Percentiles rank a stretch among this genome's conserved stretches.
These are phyloP conservation scores for Lissonota sp. DNA, from an alignment of 2,888 invertebrate genomes.

Conservation along the genomic window DNA sequence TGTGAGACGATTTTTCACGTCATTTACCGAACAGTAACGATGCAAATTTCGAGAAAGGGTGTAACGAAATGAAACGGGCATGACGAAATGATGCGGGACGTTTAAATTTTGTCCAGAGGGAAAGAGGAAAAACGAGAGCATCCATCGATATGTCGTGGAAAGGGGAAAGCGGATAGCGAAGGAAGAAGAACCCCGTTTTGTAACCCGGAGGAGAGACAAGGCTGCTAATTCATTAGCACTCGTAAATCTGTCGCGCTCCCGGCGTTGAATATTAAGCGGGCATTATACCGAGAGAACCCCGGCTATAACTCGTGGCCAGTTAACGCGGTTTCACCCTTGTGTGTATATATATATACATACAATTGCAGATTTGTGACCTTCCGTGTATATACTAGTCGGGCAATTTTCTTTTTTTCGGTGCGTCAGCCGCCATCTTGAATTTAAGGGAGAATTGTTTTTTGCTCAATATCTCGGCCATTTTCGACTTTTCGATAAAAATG, in stretches of 20 bases:
- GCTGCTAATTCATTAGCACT: slow-evolving; percentile 82
- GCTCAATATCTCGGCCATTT: too few relatives aligned
- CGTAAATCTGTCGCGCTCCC: slow-evolving; percentile 82
- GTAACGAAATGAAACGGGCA: slow-evolving; percentile 7
- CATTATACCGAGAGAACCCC: slow-evolving; percentile 76
- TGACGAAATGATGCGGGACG: slow-evolving; percentile 38
- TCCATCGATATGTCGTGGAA: slow-evolving; percentile 7
- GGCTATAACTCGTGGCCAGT: slow-evolving; percentile 81
- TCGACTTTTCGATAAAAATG: too few relatives aligned
- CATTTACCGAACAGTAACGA: too few relatives aligned
- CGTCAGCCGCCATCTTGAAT: too few relatives aligned
- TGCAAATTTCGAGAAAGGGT: too few relatives aligned
- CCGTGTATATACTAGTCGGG: too few relatives aligned
- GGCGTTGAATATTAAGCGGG: slow-evolving; percentile 82
- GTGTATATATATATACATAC: slow-evolving; percentile 43
- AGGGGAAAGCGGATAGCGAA: too few relatives aligned
- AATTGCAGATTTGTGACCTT: slow-evolving; percentile 65
- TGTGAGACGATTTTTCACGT: too few relatives aligned
- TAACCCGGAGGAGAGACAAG: slow-evolving; percentile 68
- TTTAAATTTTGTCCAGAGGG: slow-evolving; percentile 3
- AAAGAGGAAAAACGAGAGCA: slow-evolving; percentile 43
- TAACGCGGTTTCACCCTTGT: slow-evolving; percentile 73
- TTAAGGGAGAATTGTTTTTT: too few relatives aligned
- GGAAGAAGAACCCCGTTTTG: slow-evolving; percentile 44
- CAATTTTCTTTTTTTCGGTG: too few relatives aligned